Conservation (phyloP, 2,113 vertebrate genomes). For the Sarotherodon lohbergeri region DNA sequence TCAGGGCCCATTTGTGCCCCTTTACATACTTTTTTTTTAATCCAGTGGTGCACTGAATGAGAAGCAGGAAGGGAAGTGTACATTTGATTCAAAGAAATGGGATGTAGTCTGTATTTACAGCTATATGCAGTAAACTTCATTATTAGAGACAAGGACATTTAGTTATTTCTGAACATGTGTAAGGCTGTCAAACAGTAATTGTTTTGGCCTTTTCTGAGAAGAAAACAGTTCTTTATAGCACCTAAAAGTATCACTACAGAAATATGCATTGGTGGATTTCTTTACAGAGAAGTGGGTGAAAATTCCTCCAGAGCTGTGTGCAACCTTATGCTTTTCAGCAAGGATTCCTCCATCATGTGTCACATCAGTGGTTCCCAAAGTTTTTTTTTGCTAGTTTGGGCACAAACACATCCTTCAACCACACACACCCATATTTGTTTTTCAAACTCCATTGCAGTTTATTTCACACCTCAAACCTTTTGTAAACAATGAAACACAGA, state of each 20-base stretch:
- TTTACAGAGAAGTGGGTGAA: background rate
- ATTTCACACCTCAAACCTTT: background rate
- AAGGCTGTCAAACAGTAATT: background rate
- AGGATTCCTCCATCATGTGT: background rate
- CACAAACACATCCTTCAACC: background rate
- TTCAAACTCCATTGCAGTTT: background rate
- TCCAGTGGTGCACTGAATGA: background rate
- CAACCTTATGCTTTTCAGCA: background rate
- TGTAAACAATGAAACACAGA: background rate
- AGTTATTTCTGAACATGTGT: background rate
- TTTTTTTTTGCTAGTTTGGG: background rate
- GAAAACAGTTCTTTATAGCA: background rate
- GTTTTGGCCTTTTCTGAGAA: background rate
- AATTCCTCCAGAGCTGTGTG: background rate
- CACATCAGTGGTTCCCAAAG: background rate
- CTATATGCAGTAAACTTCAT: background rate
- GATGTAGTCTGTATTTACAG: background rate
- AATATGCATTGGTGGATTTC: background rate
- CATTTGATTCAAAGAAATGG: accelerated
- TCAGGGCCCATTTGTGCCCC: background rate
- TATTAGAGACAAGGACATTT: background rate
- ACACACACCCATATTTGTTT: background rate
- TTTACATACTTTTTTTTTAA: background rate
- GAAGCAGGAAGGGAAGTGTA: background rate
- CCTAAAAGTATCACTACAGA: background rate